Evolutionary conservation across 2,888 invertebrate genomes (phyloP).

Genomic region (Erpobdella octoculata): DNA sequence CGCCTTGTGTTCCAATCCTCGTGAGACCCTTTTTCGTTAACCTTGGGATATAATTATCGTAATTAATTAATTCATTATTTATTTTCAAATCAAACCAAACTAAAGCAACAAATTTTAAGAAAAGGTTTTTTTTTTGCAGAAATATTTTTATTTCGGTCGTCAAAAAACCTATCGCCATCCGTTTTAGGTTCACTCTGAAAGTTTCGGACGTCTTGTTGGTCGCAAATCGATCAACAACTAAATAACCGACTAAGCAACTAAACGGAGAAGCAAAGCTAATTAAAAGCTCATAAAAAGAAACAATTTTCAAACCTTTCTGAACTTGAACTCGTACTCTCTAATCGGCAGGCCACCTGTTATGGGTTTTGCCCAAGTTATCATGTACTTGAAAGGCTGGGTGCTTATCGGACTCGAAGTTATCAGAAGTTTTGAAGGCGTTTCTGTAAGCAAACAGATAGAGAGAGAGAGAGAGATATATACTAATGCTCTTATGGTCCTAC

Average conservation of each 20-base stretch:
- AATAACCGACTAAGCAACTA: too few relatives aligned
- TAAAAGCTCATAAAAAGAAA: too few relatives aligned
- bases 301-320: conserved; percentile 36
- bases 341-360: conserved; percentile 40
- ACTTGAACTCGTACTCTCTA: conserved; percentile 38
- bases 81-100: too few relatives aligned
- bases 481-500: too few relatives aligned
- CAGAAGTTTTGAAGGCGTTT: conserved; percentile 17
- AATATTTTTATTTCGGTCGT: too few relatives aligned
- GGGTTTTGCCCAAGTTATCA: conserved; percentile 39
- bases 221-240: too few relatives aligned
- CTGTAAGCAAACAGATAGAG: too few relatives aligned
- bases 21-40: conserved; percentile 25
- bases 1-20: conserved; percentile 31
- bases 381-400: conserved; percentile 33
- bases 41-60: background rate
- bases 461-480: too few relatives aligned
- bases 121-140: background rate
- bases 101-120: background rate
- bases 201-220: too few relatives aligned
- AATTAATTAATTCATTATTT: background rate
- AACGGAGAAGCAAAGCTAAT: too few relatives aligned
- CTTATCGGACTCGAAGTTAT: conserved; percentile 1
- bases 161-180: too few relatives aligned
- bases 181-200: too few relatives aligned